Percentiles rank a stretch among this genome's conserved stretches.
phyloP scores from a whole-genome alignment of 2,888 invertebrate genomes.

The Lasioglossum villosulum region DNA sequence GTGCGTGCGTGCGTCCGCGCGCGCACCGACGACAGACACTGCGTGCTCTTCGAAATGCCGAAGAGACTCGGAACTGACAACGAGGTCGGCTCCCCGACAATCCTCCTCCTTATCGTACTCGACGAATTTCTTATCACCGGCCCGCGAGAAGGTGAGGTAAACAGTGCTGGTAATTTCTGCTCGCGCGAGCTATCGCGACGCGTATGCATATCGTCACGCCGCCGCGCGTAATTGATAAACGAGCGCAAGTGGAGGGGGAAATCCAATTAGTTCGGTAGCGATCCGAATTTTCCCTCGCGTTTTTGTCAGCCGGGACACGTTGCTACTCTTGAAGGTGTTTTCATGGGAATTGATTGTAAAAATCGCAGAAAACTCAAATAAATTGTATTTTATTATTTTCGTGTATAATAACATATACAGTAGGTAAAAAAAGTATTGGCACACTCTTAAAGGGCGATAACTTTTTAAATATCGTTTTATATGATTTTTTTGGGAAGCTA shows the following conservation, averaged over 20 bases:
- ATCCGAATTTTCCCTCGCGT: neutral
- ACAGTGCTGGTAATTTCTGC: slow-evolving; percentile 52
- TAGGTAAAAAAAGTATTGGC: too few relatives aligned
- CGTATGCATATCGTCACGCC: neutral
- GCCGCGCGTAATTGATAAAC: slow-evolving; percentile 21
- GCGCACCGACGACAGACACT: slow-evolving; percentile 42
- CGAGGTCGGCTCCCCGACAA: slow-evolving; percentile 37
- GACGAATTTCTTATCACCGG: slow-evolving; percentile 60
- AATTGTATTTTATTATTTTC: too few relatives aligned
- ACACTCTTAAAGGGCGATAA: too few relatives aligned
- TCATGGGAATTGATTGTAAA: too few relatives aligned
- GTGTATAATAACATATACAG: too few relatives aligned
- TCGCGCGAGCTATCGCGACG: neutral
- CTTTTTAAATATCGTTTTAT: too few relatives aligned
- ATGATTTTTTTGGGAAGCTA: too few relatives aligned
- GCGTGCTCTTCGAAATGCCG: slow-evolving; percentile 13
- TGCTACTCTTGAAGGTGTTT: too few relatives aligned
- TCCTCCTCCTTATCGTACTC: slow-evolving; percentile 47
- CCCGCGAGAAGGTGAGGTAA: slow-evolving; percentile 26
- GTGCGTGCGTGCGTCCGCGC: neutral
- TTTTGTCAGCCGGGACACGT: neutral
- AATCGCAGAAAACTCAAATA: too few relatives aligned
- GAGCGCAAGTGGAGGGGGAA: neutral
- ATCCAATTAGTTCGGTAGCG: neutral
- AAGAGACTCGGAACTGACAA: slow-evolving; percentile 38